phyloP scores from a whole-genome alignment of 2,888 invertebrate species.

The Bhutanitis thaidina region DNA sequence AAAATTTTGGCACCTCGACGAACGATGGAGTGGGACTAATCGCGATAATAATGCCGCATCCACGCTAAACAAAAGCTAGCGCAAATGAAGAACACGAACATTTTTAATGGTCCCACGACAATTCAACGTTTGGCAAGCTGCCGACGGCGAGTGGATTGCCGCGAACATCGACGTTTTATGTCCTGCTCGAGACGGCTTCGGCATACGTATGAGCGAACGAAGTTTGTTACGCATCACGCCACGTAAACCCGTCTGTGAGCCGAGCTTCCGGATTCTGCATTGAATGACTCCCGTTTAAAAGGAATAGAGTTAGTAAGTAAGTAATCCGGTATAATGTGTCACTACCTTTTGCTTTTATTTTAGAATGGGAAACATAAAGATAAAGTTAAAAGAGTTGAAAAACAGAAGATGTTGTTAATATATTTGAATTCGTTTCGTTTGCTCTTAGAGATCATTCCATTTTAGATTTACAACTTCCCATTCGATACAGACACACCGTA shows the following conservation, averaged over 20 bases:
- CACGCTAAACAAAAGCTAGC: slow-evolving; percentile 4
- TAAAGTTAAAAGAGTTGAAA: no score
- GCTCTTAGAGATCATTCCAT: no score
- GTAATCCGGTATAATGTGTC: no score
- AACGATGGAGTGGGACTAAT: slow-evolving; percentile 5
- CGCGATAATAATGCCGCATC: slow-evolving; percentile 12
- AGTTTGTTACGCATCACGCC: slow-evolving; percentile 13
- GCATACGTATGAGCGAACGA: slow-evolving; percentile 15
- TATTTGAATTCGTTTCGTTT: no score
- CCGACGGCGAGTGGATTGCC: slow-evolving; percentile 17
- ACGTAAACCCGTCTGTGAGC: not conserved
- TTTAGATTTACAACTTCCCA: not conserved
- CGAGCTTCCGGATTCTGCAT: not conserved
- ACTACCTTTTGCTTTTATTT: no score
- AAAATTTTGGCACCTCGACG: not conserved
- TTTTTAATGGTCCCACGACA: slow-evolving; percentile 15
- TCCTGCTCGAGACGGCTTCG: slow-evolving; percentile 4
- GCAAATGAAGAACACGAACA: slow-evolving; percentile 6
- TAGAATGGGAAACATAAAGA: no score
- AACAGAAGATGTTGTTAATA: no score
- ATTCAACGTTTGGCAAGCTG: slow-evolving; percentile 17
- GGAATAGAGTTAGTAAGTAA: not conserved
- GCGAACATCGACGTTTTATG: slow-evolving; percentile 18
- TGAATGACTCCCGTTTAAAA: not conserved
- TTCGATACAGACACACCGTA: slow-evolving; percentile 1